Evolutionary conservation across 2,888 invertebrate genomes (phyloP).

Genomic region (Lasius platythorax): DNA sequence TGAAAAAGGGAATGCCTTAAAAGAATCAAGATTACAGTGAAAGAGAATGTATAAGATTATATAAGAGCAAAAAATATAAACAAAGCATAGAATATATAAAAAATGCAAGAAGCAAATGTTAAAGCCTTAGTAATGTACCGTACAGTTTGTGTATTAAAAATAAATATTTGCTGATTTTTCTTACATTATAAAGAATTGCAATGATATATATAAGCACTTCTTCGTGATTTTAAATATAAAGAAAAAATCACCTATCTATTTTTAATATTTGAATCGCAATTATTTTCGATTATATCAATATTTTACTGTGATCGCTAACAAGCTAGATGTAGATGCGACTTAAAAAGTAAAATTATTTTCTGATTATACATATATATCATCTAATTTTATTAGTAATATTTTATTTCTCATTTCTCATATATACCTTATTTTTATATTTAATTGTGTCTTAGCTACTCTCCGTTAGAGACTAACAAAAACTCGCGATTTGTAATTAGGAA

Average conservation of each 20-base stretch:
- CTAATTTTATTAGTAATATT: not conserved
- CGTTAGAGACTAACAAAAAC: not conserved
- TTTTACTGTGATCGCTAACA: not conserved
- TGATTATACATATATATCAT: not conserved
- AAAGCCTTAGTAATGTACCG: not conserved
- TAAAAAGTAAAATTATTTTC: not conserved
- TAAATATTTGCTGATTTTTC: not conserved
- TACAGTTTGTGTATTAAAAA: not conserved
- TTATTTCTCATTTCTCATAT: not conserved
- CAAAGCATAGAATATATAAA: not conserved
- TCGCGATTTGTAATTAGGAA: conserved; percentile 4
- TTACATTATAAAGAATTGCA: not conserved
- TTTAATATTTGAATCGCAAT: not conserved
- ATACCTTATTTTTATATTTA: not conserved
- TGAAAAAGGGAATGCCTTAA: conserved; percentile 21
- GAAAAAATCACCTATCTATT: not conserved
- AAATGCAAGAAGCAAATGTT: not conserved
- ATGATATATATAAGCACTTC: not conserved
- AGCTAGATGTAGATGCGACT: not conserved
- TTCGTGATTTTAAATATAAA: not conserved
- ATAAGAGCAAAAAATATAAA: not conserved
- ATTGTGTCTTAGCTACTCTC: not conserved
- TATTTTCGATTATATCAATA: not conserved
- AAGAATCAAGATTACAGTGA: not conserved
- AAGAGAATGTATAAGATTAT: conserved; percentile 16